A percentile compares a stretch with the other conserved stretches of the same genome.
phyloP scores from a whole-genome alignment of 2,797 vertebrate genomes.

The Emys orbicularis region DNA sequence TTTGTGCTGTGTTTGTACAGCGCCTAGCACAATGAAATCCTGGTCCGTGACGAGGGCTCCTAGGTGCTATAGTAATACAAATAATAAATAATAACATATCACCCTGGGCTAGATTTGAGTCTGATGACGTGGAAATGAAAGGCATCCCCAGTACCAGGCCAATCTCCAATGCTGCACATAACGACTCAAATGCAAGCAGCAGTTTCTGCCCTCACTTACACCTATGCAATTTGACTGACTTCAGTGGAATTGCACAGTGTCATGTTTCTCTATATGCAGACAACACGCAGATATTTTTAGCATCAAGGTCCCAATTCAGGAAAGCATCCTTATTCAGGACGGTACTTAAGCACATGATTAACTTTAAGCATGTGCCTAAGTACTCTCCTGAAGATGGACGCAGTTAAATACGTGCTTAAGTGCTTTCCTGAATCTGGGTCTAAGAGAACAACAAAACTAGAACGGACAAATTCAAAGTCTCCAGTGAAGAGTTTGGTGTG shows the following conservation, averaged over 20 bases:
- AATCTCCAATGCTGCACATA: neutral
- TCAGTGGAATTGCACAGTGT: neutral
- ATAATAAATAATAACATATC: neutral
- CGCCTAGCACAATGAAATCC: too few species aligned
- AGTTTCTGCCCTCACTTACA: neutral
- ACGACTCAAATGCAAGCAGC: neutral
- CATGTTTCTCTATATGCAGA: neutral
- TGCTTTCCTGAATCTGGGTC: neutral
- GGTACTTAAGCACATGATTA: neutral
- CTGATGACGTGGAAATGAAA: neutral
- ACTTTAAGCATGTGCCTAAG: rapidly evolving
- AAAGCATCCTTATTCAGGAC: neutral
- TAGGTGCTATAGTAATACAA: too few species aligned
- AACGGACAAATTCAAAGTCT: neutral
- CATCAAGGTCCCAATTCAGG: neutral
- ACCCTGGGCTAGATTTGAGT: neutral
- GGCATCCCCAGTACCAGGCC: neutral
- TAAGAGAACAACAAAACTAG: neutral
- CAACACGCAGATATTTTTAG: neutral
- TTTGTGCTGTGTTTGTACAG: too few species aligned
- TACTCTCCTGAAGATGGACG: rapidly evolving
- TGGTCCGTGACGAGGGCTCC: too few species aligned
- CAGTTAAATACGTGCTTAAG: neutral
- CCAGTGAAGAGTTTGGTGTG: neutral
- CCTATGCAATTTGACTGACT: neutral